Base-by-base conservation (phyloP, 2,797 vertebrate species). In the Spinus olivaceus region DNA sequence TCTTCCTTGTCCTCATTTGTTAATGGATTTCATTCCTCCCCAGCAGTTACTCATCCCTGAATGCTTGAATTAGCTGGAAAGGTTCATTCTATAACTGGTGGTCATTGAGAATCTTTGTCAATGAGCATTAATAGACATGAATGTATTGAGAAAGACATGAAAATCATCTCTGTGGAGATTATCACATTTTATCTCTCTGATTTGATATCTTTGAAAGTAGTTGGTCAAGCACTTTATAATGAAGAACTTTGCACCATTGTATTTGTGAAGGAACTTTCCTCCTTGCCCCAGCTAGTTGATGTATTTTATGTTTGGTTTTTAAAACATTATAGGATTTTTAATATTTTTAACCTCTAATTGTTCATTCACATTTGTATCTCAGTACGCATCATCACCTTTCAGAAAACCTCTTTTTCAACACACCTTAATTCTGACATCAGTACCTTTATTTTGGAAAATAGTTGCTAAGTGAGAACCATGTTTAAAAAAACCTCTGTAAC, bases 381-480 rank as follows among this genome's bases (percentile, higher is more conserved):
- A 63, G 27, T 49, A 88, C 1, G 2, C 23, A 42, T 49, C 22
- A 77, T 71, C 41, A 71, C 35, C 69, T 89, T 73, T 79, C 51
- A 82, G 51, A 66, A 93, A 92, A 70, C 3, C 3, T 65, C 37
- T 79, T 92, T 81, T 88, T 73, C 57, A 91, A 74, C 60, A 77
- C 24, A 73, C 27, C 24, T 65, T 70, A 80, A 67, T 80, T 92
- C 64, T 86, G 86, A 56, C 24, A 66, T 53, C 69, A 82, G 46
- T 28, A 82, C 21, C 59, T 70, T 73, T 66, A 85, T 81, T 97
- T 90, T 90, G 64, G 60, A 70, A 95, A 95, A 72, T 12, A 60
- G 44, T 69, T 86, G 54, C 63, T 76, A 88, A 79, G 81, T 51
- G n/a, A 90, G n/a, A 73, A 42, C 15, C 70, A 7, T 39, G 60